Conservation (phyloP, 2,888 invertebrate species). For the Agonopterix subpropinquella region DNA sequence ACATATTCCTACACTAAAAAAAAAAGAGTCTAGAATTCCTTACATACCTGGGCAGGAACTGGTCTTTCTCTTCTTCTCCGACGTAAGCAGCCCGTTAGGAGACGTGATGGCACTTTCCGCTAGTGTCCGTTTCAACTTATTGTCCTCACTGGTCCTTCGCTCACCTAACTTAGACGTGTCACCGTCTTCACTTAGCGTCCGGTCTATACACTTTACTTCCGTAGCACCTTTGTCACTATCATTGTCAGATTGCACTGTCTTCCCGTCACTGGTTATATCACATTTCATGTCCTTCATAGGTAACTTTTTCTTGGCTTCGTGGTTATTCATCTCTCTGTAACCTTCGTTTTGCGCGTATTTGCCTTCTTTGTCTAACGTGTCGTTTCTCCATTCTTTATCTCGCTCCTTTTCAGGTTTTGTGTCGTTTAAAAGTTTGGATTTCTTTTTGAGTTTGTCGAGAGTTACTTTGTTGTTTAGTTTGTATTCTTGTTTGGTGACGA, state of each 20-base stretch:
- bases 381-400: conserved; percentile 76
- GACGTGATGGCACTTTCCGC: conserved; percentile 60
- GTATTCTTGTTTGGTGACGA: conserved; percentile 66
- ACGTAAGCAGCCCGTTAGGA: conserved; percentile 77
- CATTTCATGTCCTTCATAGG: conserved; percentile 58
- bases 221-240: conserved; percentile 56
- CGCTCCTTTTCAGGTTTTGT: conserved; percentile 50
- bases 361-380: conserved; percentile 72
- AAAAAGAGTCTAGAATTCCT: background rate
- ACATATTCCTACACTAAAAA: background rate
- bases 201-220: conserved; percentile 53
- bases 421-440: conserved; percentile 53
- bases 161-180: conserved; percentile 10
- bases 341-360: conserved; percentile 69
- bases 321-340: conserved; percentile 67
- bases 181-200: conserved; percentile 54
- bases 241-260: conserved; percentile 50
- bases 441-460: conserved; percentile 60
- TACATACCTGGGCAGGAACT: conserved; percentile 68
- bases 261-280: conserved; percentile 61
- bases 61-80: conserved; percentile 79
- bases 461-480: conserved; percentile 55
- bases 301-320: conserved; percentile 65
- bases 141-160: conserved; percentile 19
- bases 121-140: conserved; percentile 64